Base-by-base conservation (phyloP, 2,113 vertebrate genomes). In the Stictonetta naevosa region DNA sequence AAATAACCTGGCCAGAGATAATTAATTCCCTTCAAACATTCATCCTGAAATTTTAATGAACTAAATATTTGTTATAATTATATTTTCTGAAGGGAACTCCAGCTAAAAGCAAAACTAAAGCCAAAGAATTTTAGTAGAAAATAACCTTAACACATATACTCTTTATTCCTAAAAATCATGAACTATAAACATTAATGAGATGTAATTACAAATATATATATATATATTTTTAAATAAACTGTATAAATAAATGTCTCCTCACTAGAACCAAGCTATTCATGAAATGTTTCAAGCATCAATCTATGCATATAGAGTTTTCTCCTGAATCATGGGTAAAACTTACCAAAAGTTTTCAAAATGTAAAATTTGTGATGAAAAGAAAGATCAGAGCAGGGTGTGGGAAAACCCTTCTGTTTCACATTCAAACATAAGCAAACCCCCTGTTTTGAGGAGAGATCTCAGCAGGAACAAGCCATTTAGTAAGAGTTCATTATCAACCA, bases 341-440 rank as follows among this genome's bases (percentile, higher is more conserved):
- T 16, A 23, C 4, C 8, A 29, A 59, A 86, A 75, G 5, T 21
- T 20, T 38, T 55, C 23, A 31, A 83, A 84, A 23, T 2, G 4
- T 40, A 22, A 56, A 83, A 53, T 52, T 11, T 40, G 10, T 2
- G 1, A 36, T 1, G 52, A 34, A 52, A 42, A 48, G 23, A 59
- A 75, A 22, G 50, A 52, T n/a, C 10, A 31, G 52, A 13, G 2
- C 0, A 0, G 46, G 17, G 6, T 3, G 33, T 10, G 4, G 7
- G 17, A 33, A 78, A 40, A 33, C 36, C 53, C 28, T 11, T 31
- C 31, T 31, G 28, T 63, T 44, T 34, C n/a, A 2, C 55, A 17
- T 34, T 34, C 55, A 6, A 53, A 67, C 9, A 50, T 58, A 63
- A 3, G 3, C 20, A 10, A 4, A 8, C 21, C 36, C 31, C 19